phyloP scores from a whole-genome alignment of 2,888 invertebrate genomes.

The Cartodere bifasciata region DNA sequence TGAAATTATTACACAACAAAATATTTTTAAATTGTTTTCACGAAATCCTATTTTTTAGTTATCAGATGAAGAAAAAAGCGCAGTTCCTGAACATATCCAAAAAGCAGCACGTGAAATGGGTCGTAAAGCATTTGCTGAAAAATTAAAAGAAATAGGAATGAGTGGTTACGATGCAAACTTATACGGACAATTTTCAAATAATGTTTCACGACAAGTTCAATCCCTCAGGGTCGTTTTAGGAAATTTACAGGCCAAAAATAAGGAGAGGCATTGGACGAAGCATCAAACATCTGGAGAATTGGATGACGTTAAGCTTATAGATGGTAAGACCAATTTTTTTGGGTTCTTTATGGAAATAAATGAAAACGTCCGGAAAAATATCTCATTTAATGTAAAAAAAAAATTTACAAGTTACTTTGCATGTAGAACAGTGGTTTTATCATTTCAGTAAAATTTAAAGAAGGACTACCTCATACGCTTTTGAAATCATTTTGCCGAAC shows the following conservation, averaged over 20 bases:
- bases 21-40: too few species aligned
- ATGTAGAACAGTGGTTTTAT: too few species aligned
- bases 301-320: slow-evolving; percentile 89
- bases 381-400: too few species aligned
- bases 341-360: too few species aligned
- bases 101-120: slow-evolving; percentile 90
- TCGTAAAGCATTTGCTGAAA: slow-evolving; percentile 72
- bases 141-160: slow-evolving; percentile 86
- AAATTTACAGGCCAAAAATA: slow-evolving; percentile 82
- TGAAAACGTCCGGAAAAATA: neutral
- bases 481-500: too few species aligned
- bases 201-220: slow-evolving; percentile 72
- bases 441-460: too few species aligned
- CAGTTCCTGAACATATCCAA: slow-evolving; percentile 79
- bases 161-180: slow-evolving; percentile 82
- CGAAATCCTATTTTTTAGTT: slow-evolving; percentile 42
- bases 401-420: too few species aligned
- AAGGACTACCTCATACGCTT: too few species aligned
- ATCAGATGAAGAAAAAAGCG: slow-evolving; percentile 79
- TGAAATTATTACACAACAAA: too few species aligned
- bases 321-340: too few species aligned
- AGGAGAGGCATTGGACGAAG: slow-evolving; percentile 85
- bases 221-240: slow-evolving; percentile 76
- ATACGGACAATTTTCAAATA: slow-evolving; percentile 69
- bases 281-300: slow-evolving; percentile 93